Evolutionary conservation across 35 echinoderm and acorn worm species (phyloP).

Genomic region (Apostichopus parvimensis): DNA sequence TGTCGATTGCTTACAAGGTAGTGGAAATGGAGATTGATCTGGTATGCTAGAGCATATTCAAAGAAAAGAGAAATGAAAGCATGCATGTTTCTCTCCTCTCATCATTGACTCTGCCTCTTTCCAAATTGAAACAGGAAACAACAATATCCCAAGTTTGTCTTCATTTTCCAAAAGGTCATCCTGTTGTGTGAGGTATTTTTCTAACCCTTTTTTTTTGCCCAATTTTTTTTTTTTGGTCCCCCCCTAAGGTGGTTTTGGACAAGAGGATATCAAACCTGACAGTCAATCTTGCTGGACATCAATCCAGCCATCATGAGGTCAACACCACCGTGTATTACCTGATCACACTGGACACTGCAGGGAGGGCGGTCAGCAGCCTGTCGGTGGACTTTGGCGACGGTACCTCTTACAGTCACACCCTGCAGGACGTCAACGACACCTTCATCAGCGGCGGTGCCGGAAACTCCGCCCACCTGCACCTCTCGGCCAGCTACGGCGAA

Average conservation of each 20-base stretch:
- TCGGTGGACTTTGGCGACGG: conserved; percentile 89
- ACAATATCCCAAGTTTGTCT: too few species aligned
- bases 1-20: too few species aligned
- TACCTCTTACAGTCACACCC: conserved; percentile 62
- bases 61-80: too few species aligned
- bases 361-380: conserved; percentile 58
- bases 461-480: conserved; percentile 64
- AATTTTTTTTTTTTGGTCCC: too few species aligned
- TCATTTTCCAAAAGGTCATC: too few species aligned
- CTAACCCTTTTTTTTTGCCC: too few species aligned
- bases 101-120: too few species aligned
- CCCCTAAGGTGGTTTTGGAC: conserved; percentile 63
- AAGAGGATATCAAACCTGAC: conserved; percentile 60
- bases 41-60: too few species aligned
- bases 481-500: conserved; percentile 83
- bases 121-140: too few species aligned
- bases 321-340: conserved; percentile 63
- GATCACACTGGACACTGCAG: conserved; percentile 74
- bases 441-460: conserved; percentile 68
- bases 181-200: too few species aligned
- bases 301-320: conserved; percentile 27
- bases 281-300: conserved; percentile 38
- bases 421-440: conserved; percentile 82
- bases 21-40: too few species aligned
- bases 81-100: too few species aligned